Conservation (phyloP, 2,113 vertebrate genomes). For the Neogale vison region DNA sequence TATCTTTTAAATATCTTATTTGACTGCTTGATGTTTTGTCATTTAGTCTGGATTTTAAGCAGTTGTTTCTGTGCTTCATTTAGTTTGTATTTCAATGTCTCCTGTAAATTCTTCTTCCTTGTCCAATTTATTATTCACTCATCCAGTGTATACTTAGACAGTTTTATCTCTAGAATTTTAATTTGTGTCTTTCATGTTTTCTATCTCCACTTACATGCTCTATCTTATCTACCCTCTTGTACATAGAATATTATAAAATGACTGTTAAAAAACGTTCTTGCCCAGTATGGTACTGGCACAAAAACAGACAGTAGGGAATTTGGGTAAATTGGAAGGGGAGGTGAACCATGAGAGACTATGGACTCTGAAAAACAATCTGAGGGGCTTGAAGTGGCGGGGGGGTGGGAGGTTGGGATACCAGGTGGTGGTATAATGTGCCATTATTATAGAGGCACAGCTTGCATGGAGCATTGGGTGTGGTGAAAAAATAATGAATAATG, state of each 20-base stretch:
- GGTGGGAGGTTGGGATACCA: too few relatives aligned
- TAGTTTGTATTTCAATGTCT: neutral
- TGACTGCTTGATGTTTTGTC: neutral
- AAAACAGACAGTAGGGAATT: too few relatives aligned
- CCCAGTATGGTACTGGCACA: too few relatives aligned
- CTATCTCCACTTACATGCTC: neutral
- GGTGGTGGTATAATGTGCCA: too few relatives aligned
- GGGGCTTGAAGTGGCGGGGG: too few relatives aligned
- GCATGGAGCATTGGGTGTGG: too few relatives aligned
- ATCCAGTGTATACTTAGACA: neutral
- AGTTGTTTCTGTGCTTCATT: neutral
- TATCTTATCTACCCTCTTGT: neutral
- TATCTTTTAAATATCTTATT: neutral
- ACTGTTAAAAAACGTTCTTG: neutral
- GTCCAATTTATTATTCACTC: neutral
- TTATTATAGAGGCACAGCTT: too few relatives aligned
- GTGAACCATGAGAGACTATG: too few relatives aligned
- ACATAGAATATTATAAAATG: neutral
- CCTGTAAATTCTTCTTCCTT: neutral
- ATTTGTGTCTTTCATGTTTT: neutral
- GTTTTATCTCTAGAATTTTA: constrained; percentile 15
- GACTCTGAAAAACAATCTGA: too few relatives aligned
- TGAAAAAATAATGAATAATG: too few relatives aligned
- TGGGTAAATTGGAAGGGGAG: too few relatives aligned
- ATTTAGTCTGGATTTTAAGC: neutral